Evolutionary conservation across 2,797 vertebrate genomes (phyloP).

Genomic region (Synaphobranchus kaupii): DNA sequence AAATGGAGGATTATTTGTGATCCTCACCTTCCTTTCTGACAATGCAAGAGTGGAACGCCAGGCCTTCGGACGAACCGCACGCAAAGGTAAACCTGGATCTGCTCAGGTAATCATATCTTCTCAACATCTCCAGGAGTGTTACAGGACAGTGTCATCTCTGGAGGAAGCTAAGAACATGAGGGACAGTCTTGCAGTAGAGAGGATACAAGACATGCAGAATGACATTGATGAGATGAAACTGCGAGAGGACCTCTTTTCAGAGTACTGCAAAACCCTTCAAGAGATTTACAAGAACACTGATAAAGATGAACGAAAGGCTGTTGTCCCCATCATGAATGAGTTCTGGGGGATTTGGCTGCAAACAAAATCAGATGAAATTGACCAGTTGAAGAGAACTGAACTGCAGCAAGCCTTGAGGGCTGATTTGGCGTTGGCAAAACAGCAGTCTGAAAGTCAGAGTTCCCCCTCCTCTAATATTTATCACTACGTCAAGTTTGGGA

Average conservation of each 20-base stretch:
- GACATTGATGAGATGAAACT: slow-evolving; percentile 44
- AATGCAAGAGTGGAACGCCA: slow-evolving; percentile 56
- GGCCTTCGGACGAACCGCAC: slow-evolving; percentile 53
- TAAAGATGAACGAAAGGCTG: slow-evolving; percentile 31
- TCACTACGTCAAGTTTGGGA: slow-evolving; percentile 46
- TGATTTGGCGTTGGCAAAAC: slow-evolving; percentile 35
- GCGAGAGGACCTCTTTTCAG: slow-evolving; percentile 40
- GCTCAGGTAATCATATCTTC: slow-evolving; percentile 44
- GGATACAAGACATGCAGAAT: slow-evolving; percentile 34
- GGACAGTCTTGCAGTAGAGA: slow-evolving; percentile 30
- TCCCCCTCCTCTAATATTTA: slow-evolving; percentile 44
- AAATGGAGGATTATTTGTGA: slow-evolving; percentile 57
- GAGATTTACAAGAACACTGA: slow-evolving; percentile 32
- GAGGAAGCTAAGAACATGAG: slow-evolving; percentile 30
- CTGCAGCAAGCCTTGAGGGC: slow-evolving; percentile 26
- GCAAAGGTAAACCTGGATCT: slow-evolving; percentile 50
- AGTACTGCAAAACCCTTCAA: slow-evolving; percentile 40
- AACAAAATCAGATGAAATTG: slow-evolving; percentile 32
- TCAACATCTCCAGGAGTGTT: slow-evolving; percentile 27
- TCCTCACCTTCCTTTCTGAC: slow-evolving; percentile 48
- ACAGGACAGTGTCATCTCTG: slow-evolving; percentile 5
- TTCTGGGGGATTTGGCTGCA: slow-evolving; percentile 56
- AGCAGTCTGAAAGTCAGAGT: neutral
- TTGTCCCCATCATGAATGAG: slow-evolving; percentile 55
- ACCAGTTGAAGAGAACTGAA: slow-evolving; percentile 26